Evolutionary conservation across 2,797 vertebrate genomes (phyloP).

Genomic region (Lutjanus campechanus): DNA sequence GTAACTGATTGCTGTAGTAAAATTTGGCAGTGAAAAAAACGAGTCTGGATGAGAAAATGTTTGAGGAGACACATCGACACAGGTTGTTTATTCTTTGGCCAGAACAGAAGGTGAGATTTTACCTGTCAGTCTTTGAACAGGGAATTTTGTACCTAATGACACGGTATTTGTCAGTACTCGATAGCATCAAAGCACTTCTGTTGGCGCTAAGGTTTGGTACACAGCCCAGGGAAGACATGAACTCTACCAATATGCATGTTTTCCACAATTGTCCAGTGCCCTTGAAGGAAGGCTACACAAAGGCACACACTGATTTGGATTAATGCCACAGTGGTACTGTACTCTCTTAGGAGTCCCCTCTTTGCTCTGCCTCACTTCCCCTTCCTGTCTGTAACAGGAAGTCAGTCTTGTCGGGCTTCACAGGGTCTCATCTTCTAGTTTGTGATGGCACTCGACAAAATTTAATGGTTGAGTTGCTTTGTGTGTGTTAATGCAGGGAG

Average conservation of each 20-base stretch:
- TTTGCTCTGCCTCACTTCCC: slow-evolving; percentile 68
- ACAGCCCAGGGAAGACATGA: not conserved
- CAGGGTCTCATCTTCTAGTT: slow-evolving; percentile 52
- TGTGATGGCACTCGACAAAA: slow-evolving; percentile 31
- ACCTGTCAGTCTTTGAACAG: too few relatives aligned
- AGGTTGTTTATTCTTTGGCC: too few relatives aligned
- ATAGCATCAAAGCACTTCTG: too few relatives aligned
- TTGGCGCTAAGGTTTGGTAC: too few relatives aligned
- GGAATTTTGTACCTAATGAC: too few relatives aligned
- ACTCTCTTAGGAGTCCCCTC: slow-evolving; percentile 46
- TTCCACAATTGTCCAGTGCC: slow-evolving; percentile 29
- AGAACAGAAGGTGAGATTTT: too few relatives aligned
- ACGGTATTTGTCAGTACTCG: too few relatives aligned
- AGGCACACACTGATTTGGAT: slow-evolving; percentile 33
- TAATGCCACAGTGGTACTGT: slow-evolving; percentile 46
- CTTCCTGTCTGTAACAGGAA: slow-evolving; percentile 78
- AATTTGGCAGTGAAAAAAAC: too few relatives aligned
- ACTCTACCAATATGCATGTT: slow-evolving; percentile 27
- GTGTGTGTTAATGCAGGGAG: not conserved
- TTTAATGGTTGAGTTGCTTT: slow-evolving; percentile 21
- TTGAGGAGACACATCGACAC: too few relatives aligned
- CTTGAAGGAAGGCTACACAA: slow-evolving; percentile 41
- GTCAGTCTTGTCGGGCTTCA: slow-evolving; percentile 47
- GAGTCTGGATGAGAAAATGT: too few relatives aligned
- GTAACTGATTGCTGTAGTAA: too few relatives aligned